Evolutionary conservation across 2,113 vertebrate genomes (phyloP).

Genomic region (Pseudonaja textilis): DNA sequence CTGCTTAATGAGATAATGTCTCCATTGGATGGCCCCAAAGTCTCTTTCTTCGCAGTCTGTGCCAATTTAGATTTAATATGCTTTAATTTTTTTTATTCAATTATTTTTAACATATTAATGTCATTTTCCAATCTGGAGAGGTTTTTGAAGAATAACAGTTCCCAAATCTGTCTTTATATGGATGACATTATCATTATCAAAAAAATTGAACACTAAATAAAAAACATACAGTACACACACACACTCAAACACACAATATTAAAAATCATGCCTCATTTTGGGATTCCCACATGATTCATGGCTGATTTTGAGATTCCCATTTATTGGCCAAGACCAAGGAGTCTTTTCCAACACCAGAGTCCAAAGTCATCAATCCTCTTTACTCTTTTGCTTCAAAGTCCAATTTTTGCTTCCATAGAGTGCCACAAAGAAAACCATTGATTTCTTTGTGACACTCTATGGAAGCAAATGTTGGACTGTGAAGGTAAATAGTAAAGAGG

Average conservation of each 20-base stretch:
- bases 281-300: background rate
- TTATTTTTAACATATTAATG: background rate
- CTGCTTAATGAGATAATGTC: background rate
- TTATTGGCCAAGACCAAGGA: background rate
- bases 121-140: background rate
- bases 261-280: background rate
- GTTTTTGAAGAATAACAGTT: background rate
- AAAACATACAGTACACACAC: background rate
- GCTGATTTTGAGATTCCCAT: too few species aligned
- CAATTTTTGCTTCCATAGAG: too few species aligned
- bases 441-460: background rate
- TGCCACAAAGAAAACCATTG: too few species aligned
- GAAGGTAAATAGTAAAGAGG: background rate
- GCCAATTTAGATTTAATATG: background rate
- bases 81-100: background rate
- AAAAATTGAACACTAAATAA: background rate
- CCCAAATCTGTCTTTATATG: background rate
- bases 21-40: background rate
- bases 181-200: background rate
- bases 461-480: background rate
- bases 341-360: too few species aligned
- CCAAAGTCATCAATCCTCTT: too few species aligned
- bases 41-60: background rate
- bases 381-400: too few species aligned
- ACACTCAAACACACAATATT: background rate